Evolutionary conservation across 2,888 invertebrate genomes (phyloP).

Genomic region (Rhingia campestris): DNA sequence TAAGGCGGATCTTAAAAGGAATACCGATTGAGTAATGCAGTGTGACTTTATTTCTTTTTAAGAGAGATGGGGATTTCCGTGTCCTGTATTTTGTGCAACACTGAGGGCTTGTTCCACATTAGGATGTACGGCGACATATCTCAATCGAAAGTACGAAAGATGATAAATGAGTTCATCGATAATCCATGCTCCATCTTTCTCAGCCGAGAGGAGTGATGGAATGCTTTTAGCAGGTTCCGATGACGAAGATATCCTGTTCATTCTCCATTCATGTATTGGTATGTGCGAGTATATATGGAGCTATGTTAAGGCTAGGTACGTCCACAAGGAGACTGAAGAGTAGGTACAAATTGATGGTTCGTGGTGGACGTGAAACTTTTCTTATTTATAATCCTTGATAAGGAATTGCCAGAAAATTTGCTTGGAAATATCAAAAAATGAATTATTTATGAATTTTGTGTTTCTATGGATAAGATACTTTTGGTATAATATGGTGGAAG

Average conservation of each 20-base stretch:
- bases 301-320: not conserved
- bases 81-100: not conserved
- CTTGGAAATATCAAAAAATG: constrained; percentile 9
- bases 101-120: constrained; percentile 27
- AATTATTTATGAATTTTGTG: constrained; percentile 34
- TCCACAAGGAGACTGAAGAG: not conserved
- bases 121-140: constrained; percentile 61
- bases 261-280: not conserved
- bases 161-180: constrained; percentile 73
- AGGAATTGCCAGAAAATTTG: constrained; percentile 51
- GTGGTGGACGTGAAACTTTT: constrained; percentile 28
- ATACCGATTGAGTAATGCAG: constrained; percentile 33
- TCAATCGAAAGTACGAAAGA: constrained; percentile 53
- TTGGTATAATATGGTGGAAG: not conserved
- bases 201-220: constrained; percentile 51
- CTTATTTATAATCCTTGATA: constrained; percentile 52
- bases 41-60: constrained; percentile 32
- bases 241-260: constrained; percentile 29
- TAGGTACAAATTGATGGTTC: not conserved
- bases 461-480: constrained; percentile 21
- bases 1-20: constrained; percentile 34
- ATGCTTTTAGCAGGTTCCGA: constrained; percentile 53
- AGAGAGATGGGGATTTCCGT: not conserved
- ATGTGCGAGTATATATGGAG: not conserved
- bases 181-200: constrained; percentile 53